These are phyloP conservation scores for Tenebrosternarchus preto DNA, from an alignment of 2,113 vertebrate genomes.

Conservation along the genomic window DNA sequence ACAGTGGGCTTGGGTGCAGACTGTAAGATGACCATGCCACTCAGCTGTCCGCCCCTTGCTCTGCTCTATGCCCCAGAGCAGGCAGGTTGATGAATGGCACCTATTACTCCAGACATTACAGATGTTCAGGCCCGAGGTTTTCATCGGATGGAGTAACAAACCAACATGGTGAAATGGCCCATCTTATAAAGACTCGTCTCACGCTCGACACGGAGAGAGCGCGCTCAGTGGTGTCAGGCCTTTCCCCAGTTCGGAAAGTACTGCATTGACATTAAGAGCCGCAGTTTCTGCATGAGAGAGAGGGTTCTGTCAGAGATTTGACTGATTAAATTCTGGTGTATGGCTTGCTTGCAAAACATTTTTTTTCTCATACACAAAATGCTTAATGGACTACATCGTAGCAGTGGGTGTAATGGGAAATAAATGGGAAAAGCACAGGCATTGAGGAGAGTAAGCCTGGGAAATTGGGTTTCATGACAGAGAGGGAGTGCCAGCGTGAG, in stretches of 20 bases:
- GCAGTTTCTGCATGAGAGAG: not conserved
- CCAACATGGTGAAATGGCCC: not conserved
- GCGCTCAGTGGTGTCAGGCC: not conserved
- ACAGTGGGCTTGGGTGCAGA: constrained; percentile 21
- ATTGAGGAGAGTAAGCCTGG: constrained; percentile 33
- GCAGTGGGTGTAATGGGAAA: constrained; percentile 52
- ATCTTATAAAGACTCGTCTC: constrained; percentile 22
- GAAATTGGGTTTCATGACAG: constrained; percentile 48
- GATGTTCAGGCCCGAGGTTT: constrained; percentile 33
- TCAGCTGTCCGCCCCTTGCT: constrained; percentile 38
- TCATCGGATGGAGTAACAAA: constrained; percentile 8
- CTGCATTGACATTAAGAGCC: constrained; percentile 1
- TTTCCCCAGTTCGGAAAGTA: not conserved
- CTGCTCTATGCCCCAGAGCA: constrained; percentile 29
- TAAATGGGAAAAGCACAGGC: constrained; percentile 44
- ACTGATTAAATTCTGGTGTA: constrained; percentile 31
- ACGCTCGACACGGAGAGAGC: not conserved
- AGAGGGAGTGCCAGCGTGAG: constrained; percentile 42
- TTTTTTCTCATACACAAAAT: constrained; percentile 9
- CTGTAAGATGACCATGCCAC: constrained; percentile 40
- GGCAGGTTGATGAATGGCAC: constrained; percentile 59
- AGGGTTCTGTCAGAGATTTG: constrained; percentile 32
- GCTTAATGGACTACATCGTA: constrained; percentile 45
- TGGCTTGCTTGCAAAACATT: constrained; percentile 15
- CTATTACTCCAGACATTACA: constrained; percentile 59